phyloP scores from a whole-genome alignment of 2,888 invertebrate genomes.

The Geotrupes spiniger region DNA sequence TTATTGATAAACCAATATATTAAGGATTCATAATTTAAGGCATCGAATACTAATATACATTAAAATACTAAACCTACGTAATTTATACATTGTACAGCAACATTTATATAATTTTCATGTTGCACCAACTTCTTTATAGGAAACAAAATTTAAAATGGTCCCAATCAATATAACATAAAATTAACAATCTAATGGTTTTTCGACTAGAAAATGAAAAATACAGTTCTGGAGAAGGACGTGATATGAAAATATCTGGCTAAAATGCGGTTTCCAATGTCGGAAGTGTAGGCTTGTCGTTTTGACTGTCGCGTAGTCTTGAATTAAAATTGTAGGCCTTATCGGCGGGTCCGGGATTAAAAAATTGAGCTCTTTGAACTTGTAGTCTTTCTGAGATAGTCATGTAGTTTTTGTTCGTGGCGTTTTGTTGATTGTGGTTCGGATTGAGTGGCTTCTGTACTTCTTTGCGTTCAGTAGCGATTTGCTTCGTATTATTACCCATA shows the following conservation, averaged over 20 bases:
- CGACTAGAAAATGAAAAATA: constrained; percentile 27
- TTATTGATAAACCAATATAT: constrained; percentile 40
- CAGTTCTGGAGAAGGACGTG: not conserved
- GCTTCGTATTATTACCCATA: constrained; percentile 20
- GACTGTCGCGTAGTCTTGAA: constrained; percentile 1
- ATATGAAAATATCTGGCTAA: constrained; percentile 28
- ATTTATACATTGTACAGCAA: constrained; percentile 2
- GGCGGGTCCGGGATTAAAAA: constrained; percentile 46
- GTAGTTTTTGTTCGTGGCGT: constrained; percentile 1
- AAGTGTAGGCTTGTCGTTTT: constrained; percentile 43
- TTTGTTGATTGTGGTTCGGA: constrained; percentile 9
- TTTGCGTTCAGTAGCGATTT: not conserved
- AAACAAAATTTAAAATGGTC: constrained; percentile 3
- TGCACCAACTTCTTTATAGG: not conserved
- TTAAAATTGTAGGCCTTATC: constrained; percentile 25
- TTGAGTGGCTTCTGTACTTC: constrained; percentile 8
- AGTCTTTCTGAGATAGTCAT: constrained; percentile 53
- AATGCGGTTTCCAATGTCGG: constrained; percentile 64
- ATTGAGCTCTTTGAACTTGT: constrained; percentile 62
- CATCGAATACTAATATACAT: constrained; percentile 22
- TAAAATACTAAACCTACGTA: constrained; percentile 1
- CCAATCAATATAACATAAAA: constrained; percentile 3
- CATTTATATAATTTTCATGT: not conserved
- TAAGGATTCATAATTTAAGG: constrained; percentile 43
- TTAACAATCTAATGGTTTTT: constrained; percentile 12